phyloP scores from a whole-genome alignment of 37 sponge, comb jelly and placozoan species.

The Haliclona indistincta region DNA sequence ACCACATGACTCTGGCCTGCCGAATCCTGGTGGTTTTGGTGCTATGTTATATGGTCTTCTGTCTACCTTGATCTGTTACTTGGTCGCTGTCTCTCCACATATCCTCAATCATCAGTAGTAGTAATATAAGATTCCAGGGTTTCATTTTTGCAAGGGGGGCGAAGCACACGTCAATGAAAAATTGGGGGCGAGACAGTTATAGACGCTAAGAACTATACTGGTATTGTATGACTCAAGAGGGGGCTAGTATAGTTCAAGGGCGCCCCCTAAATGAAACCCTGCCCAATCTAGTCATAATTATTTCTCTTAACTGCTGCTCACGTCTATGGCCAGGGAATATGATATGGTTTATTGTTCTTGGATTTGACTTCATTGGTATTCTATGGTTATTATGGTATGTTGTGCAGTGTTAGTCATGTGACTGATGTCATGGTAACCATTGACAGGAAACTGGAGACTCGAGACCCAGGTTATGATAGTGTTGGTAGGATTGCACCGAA shows the following conservation, averaged over 20 bases:
- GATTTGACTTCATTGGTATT: background rate
- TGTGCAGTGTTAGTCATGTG: constrained; percentile 3
- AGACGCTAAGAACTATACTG: too few species aligned
- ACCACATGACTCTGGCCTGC: constrained; percentile 42
- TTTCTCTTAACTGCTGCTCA: background rate
- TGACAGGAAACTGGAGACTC: constrained; percentile 10
- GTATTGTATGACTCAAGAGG: too few species aligned
- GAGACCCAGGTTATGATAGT: constrained; percentile 5
- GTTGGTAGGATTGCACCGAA: background rate
- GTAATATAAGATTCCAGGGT: background rate
- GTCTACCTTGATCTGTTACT: constrained; percentile 44
- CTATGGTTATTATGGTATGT: background rate
- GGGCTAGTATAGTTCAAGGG: background rate
- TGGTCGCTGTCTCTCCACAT: constrained; percentile 34
- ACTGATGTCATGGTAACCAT: too few species aligned
- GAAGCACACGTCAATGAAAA: background rate
- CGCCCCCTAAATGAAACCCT: background rate
- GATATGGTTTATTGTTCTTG: background rate
- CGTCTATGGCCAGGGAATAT: background rate
- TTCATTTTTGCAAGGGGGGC: too few species aligned
- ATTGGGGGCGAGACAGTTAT: too few species aligned
- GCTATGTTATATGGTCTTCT: constrained; percentile 41
- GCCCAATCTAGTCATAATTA: background rate
- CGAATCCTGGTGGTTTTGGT: constrained; percentile 59
- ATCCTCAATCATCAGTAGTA: constrained; percentile 35